Evolutionary conservation across 2,113 vertebrate genomes (phyloP).

Genomic region (Austrofundulus limnaeus): DNA sequence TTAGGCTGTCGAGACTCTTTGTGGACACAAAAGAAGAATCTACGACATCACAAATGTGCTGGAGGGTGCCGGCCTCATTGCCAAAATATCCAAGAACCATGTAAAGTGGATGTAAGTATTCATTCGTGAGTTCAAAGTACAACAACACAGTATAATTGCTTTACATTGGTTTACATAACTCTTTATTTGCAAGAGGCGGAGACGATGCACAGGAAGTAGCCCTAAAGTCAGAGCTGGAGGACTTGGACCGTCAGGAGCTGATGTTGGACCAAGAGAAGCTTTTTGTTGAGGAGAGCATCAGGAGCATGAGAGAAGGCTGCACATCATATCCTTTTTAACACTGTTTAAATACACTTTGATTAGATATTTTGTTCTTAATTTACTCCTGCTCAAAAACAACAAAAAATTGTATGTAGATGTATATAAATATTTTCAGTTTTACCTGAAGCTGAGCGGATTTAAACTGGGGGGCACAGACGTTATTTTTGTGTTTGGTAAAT

Average conservation of each 20-base stretch:
- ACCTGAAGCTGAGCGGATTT: not conserved
- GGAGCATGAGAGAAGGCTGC: slow-evolving; percentile 87
- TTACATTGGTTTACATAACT: not conserved
- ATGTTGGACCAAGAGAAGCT: slow-evolving; percentile 90
- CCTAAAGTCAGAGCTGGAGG: slow-evolving; percentile 88
- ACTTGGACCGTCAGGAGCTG: slow-evolving; percentile 85
- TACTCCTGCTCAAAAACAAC: not conserved
- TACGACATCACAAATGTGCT: slow-evolving; percentile 97
- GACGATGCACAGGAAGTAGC: slow-evolving; percentile 83
- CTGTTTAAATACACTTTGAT: not conserved
- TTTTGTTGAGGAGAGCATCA: slow-evolving; percentile 93
- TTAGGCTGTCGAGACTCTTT: slow-evolving; percentile 87
- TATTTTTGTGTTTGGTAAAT: not conserved
- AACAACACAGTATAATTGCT: not conserved
- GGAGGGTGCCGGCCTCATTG: slow-evolving; percentile 91
- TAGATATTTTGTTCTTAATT: not conserved
- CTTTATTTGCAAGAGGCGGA: slow-evolving; percentile 78
- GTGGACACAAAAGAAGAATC: slow-evolving; percentile 90
- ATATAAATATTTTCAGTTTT: not conserved
- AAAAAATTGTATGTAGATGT: not conserved
- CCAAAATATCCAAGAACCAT: slow-evolving; percentile 91
- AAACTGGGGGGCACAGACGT: not conserved
- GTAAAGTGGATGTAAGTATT: slow-evolving; percentile 94
- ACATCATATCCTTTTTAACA: slow-evolving; percentile 88
- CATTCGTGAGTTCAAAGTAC: not conserved